Evolutionary conservation across 2,888 invertebrate species (phyloP).

Genomic region (Cataglyphis albicans): DNA sequence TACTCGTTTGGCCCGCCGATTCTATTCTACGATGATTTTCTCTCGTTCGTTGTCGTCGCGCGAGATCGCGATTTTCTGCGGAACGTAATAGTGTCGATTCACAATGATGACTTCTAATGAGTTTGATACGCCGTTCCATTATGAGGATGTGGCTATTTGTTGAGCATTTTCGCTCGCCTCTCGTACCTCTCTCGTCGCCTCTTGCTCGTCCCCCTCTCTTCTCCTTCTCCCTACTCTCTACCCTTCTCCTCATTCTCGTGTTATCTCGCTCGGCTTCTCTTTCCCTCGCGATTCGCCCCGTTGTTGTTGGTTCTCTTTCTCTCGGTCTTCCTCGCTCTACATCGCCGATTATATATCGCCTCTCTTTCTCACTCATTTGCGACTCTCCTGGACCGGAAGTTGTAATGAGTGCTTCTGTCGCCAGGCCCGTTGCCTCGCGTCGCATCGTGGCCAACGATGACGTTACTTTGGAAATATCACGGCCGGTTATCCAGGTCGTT

Average conservation of each 20-base stretch:
- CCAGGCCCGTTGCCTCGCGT: conserved; percentile 79
- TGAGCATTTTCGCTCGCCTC: conserved; percentile 77
- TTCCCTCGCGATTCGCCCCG: conserved; percentile 44
- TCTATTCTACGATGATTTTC: conserved; percentile 23
- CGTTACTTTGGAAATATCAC: conserved; percentile 82
- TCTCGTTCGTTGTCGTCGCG: conserved; percentile 35
- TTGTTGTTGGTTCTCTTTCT: conserved; percentile 40
- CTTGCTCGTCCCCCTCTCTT: conserved; percentile 30
- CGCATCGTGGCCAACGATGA: conserved; percentile 77
- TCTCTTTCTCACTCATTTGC: conserved; percentile 59
- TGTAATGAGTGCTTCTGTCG: conserved; percentile 84
- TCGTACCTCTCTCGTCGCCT: conserved; percentile 64
- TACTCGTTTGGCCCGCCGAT: conserved; percentile 20
- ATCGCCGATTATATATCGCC: conserved; percentile 12
- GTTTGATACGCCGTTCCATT: conserved; percentile 84
- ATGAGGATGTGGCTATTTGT: conserved; percentile 86
- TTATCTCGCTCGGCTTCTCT: conserved; percentile 56
- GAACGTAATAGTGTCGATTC: conserved; percentile 78
- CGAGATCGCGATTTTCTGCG: conserved; percentile 64
- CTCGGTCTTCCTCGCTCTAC: background rate
- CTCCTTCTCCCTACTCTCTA: conserved; percentile 44
- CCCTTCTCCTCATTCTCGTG: conserved; percentile 47
- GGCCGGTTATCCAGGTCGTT: conserved; percentile 77
- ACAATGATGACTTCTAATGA: conserved; percentile 82
- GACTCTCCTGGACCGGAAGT: conserved; percentile 82